A percentile compares a stretch with the other conserved stretches of the same genome.
Evolutionary conservation across 2,888 invertebrate genomes (phyloP).

Genomic region (Branchellion lobata): DNA sequence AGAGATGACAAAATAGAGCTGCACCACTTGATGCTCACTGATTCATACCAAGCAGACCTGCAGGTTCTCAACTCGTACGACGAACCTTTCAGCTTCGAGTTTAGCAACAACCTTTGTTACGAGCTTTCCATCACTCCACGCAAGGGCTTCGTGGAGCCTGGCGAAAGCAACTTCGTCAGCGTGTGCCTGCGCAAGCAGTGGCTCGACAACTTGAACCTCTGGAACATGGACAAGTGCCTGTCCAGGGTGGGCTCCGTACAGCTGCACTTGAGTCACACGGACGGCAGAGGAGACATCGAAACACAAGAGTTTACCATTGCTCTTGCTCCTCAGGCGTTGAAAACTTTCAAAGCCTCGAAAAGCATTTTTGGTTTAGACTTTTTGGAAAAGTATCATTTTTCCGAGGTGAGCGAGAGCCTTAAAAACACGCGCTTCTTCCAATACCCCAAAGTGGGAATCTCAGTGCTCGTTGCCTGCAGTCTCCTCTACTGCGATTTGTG

Average conservation of each 20-base stretch:
- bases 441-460: not conserved
- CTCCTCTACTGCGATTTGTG: slow-evolving; percentile 32
- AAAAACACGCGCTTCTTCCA: not conserved
- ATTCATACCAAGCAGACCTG: not conserved
- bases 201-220: not conserved
- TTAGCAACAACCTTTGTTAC: not conserved
- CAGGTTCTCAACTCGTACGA: not conserved
- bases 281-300: not conserved
- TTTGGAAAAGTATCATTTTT: not conserved
- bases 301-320: not conserved
- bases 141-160: not conserved
- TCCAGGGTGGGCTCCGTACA: not conserved
- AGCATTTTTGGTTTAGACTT: not conserved
- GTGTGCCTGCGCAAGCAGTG: not conserved
- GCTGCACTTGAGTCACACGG: not conserved
- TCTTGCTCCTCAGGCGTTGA: not conserved
- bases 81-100: not conserved
- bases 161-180: not conserved
- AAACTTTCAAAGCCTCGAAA: not conserved
- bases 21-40: not conserved
- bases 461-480: not conserved
- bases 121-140: not conserved
- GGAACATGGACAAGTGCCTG: not conserved
- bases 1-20: not conserved
- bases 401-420: not conserved